Base-by-base conservation (phyloP, 2,797 vertebrate species). In the Neoniphon sammara region DNA sequence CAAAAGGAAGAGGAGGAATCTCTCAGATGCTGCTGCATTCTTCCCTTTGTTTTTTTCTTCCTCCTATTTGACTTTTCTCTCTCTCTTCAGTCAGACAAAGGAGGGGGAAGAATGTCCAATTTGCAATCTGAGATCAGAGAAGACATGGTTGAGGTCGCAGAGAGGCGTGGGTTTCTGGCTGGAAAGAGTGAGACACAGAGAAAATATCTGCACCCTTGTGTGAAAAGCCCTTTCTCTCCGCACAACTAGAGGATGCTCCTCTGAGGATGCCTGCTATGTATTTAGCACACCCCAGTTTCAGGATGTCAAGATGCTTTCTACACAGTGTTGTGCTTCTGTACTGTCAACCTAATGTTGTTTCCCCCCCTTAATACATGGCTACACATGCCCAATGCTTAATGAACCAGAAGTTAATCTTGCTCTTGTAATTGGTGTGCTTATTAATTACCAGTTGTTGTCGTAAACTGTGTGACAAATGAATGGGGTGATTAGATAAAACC, bases 401-500 rank as follows among this genome's bases (percentile, higher is more conserved):
- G 83, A 86, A 70, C 60, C 84, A 72, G 71, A 77, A 82, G 81
- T 87, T 81, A 2, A 80, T 85, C 87, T 81, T 66, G 70, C 75
- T 59, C 36, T n/a, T 62, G 77, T 91, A 91, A 90, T 88, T 84
- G 79, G 65, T 85, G 82, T 81, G 85, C 86, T 78, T 87, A 89
- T 92, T 88, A 89, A 88, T 90, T 82, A 85, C 73, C 50, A 65
- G 72, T 65, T 71, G 80, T 66, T 39, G 76, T 69, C n/a, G 47
- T 82, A 75, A 83, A 75, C 80, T 61, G 75, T 66, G 83, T 86
- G 76, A 87, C 90, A 87, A 87, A 90, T 86, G 73, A 87, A 68
- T n/a, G 60, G 60, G 75, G 87, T 84, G 87, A 92, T 92, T 85
- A 88, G 86, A 92, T 91, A 86, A 90, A 85, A 71, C 55, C 58